Percentiles rank a stretch among this genome's conserved stretches.
Evolutionary conservation across 1,140 invertebrate species (phyloP).

Genomic region (Heliothis virescens): DNA sequence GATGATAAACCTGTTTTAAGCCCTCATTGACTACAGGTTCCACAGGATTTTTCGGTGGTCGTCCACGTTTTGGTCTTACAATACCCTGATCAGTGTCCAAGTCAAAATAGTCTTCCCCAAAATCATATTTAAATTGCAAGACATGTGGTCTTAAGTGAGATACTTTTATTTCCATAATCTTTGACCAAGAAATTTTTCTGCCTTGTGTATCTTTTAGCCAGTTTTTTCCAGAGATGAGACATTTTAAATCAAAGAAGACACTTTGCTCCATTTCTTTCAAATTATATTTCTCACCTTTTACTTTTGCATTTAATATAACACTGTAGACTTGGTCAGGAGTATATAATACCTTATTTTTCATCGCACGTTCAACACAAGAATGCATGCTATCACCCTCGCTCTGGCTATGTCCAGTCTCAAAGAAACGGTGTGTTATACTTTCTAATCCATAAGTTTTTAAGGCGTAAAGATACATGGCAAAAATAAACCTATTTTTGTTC

Average conservation of each 20-base stretch:
- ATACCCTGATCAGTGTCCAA: no score
- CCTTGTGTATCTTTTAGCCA: slow-evolving; percentile 27
- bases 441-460: neutral
- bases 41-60: no score
- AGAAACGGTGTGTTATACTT: slow-evolving; percentile 46
- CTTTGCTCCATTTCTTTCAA: slow-evolving; percentile 46
- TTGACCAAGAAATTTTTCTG: neutral
- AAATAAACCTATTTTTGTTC: no score
- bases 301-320: slow-evolving; percentile 46
- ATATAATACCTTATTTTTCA: slow-evolving; percentile 48
- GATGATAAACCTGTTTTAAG: no score
- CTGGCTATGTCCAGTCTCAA: slow-evolving; percentile 46
- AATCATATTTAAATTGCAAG: no score
- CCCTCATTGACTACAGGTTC: no score
- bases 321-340: slow-evolving; percentile 50
- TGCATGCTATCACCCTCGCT: slow-evolving; percentile 52
- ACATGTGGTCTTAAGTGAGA: no score
- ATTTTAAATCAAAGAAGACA: slow-evolving; percentile 47
- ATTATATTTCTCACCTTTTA: slow-evolving; percentile 48
- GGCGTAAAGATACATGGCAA: slow-evolving; percentile 41
- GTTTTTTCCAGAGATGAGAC: slow-evolving; percentile 22
- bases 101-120: no score
- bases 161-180: slow-evolving; percentile 32
- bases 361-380: slow-evolving; percentile 29
- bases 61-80: no score